A percentile compares a stretch with the other conserved stretches of the same genome.
Conservation (phyloP, 1,140 invertebrate genomes). For the Drepana arcuata region DNA sequence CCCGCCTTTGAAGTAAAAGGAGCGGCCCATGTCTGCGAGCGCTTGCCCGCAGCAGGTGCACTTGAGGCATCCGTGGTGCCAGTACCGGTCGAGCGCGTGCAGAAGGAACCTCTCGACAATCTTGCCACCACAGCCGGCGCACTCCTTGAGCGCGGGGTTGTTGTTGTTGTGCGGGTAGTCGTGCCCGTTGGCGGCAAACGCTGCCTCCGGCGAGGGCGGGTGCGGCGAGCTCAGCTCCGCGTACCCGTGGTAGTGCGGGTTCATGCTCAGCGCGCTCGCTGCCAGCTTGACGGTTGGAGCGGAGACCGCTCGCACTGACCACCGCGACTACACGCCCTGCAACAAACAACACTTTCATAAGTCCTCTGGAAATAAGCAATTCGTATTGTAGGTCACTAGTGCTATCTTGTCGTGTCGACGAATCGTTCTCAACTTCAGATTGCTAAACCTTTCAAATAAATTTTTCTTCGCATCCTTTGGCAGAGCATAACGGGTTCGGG, state of each 20-base stretch:
- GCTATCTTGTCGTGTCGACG: too few species aligned
- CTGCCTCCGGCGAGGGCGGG: conserved; percentile 76
- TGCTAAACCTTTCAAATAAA: conserved; percentile 31
- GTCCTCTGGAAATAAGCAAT: too few species aligned
- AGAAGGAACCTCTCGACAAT: conserved; percentile 91
- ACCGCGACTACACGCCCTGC: conserved; percentile 68
- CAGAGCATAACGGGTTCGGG: conserved; percentile 20
- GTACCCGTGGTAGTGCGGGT: conserved; percentile 81
- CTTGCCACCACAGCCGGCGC: conserved; percentile 80
- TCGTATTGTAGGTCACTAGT: too few species aligned
- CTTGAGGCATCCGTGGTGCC: conserved; percentile 94
- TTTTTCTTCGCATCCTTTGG: conserved; percentile 36
- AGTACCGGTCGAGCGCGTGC: conserved; percentile 91
- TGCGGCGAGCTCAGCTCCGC: conserved; percentile 78
- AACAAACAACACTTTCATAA: too few species aligned
- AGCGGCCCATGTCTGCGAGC: conserved; percentile 89
- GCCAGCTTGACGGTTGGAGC: conserved; percentile 76
- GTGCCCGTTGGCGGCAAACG: conserved; percentile 63
- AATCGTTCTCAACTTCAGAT: too few species aligned
- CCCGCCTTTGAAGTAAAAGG: conserved; percentile 91
- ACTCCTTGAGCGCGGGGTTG: conserved; percentile 76
- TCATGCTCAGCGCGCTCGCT: conserved; percentile 78
- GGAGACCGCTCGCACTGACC: conserved; percentile 56
- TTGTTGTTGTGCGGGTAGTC: conserved; percentile 73
- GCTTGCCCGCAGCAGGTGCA: conserved; percentile 89